Evolutionary conservation across 2,888 invertebrate genomes (phyloP), one percentile per base, ranked within the genome.

Genomic region (Xanthia icteritia): DNA sequence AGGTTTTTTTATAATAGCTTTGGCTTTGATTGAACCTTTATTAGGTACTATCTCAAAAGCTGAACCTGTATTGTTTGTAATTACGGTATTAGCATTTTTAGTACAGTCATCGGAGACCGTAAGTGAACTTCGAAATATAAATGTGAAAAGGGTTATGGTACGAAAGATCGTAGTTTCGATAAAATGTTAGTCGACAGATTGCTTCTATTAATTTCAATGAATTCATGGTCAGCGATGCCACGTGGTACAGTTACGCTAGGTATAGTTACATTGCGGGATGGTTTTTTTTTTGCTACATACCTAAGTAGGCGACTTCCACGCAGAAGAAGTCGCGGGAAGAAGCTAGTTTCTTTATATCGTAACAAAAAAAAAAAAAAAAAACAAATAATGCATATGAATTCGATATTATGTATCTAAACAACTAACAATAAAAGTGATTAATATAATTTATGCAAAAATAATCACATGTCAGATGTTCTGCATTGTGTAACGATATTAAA

Each of bases 401-500:
- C 9, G 17, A 51, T 5, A 67, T 36, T 23, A 31, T 23, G 13
- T 23, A 31, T 15, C 13, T 8, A 66, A 15, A 48, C n/a, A 54
- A 61, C n/a, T 13, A 42, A 60, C 20, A 77, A 54, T n/a, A 80
- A 42, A 20, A 64, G 15, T n/a, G 27, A 74, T 61, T 65, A 65
- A 66, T 70, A 27, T 27, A 73, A 70, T 36, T 23, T 13, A 68
- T 65, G 56, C 67, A 73, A 56, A 58, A 71, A 27, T 77, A 73
- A 85, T 76, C 20, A 76, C 54, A 69, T 58, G 78, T 68, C 79
- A 77, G 73, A 78, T 72, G 69, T 78, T 90, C 86, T 86, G 86
- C 56, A 79, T 84, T 88, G 87, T 88, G 86, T 87, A 89, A 90
- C 89, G 17, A 80, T 54, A 66, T 60, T 89, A 88, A 87, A 93